These are phyloP conservation scores for Schizaphis graminum DNA, from an alignment of 2,888 invertebrate genomes.

Conservation along the genomic window DNA sequence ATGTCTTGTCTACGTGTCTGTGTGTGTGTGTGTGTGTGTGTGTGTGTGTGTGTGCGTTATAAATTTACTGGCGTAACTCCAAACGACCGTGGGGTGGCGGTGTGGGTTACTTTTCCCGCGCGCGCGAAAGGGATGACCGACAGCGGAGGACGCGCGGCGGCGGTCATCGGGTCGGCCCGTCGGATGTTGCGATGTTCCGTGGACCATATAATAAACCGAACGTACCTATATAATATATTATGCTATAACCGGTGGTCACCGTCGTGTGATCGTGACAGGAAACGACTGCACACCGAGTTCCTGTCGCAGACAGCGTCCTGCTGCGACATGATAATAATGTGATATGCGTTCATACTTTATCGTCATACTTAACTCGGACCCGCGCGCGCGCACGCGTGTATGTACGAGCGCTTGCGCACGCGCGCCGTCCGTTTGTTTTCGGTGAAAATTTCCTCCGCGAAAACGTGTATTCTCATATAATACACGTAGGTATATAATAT, in stretches of 20 bases:
- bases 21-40: neutral
- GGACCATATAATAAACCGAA: conserved; percentile 41
- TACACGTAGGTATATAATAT: neutral
- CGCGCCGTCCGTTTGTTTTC: neutral
- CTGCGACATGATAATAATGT: neutral
- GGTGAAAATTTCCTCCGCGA: conserved; percentile 11
- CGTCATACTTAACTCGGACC: conserved; percentile 22
- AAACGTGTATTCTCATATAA: neutral
- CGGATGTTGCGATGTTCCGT: neutral
- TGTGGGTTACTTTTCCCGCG: conserved; percentile 26
- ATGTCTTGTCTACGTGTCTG: conserved; percentile 56
- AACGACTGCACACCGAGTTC: neutral
- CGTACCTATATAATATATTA: conserved; percentile 26
- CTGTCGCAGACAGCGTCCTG: neutral
- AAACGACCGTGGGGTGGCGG: conserved; percentile 24
- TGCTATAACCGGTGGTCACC: neutral
- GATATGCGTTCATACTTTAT: neutral
- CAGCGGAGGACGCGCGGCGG: neutral
- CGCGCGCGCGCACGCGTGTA: too few relatives aligned
- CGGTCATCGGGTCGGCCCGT: conserved; percentile 19
- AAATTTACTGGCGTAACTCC: conserved; percentile 64
- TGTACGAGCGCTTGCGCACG: neutral
- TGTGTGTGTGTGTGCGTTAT: conserved; percentile 25
- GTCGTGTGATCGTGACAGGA: conserved; percentile 8
- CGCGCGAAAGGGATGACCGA: neutral